Base-by-base conservation (phyloP, 2,797 vertebrate species). In the Coregonus sp. region DNA sequence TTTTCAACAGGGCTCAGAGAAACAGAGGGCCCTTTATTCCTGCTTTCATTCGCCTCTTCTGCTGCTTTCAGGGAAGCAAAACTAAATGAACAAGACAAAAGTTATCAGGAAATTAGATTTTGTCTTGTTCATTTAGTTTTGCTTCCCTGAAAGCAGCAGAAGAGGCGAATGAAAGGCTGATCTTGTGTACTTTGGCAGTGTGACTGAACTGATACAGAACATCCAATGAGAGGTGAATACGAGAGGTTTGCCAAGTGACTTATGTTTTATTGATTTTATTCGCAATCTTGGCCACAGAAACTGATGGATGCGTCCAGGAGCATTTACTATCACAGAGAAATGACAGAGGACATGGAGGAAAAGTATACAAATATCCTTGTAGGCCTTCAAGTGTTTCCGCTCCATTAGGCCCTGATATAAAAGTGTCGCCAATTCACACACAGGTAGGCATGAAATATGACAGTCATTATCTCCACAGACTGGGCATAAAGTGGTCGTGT, bases 41-140 rank as follows among this genome's bases (percentile, higher is more conserved):
- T 56, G 54, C 61, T 61, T 61, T 67, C n/a, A n/a, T 72, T n/a
- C 47, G 20, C 1, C 1, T 73, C 68, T 73, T 69, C 75, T 70
- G 80, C 79, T 75, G 54, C 73, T 80, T 47, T 65, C 51, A 75
- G 72, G 33, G 59, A 85, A 84, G 73, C 75, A 80, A 9, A 86
- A 78, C 59, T 78, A 78, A 83, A 86, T 85, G 75, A 85, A 74
- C 52, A 72, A 59, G 47, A 76, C 59, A 65, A 79, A 83, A 70
- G 65, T 80, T 59, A 78, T 81, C 83, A 83, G 85, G 81, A 87
- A 87, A 87, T 84, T 1, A 79, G 75, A 80, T 86, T 83, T 79
- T 65, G 59, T 76, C 47, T 59, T 72, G 52, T 74, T 85, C 75
- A 85, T 86, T 83, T 78, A 78, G 59, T 78, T 86, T 9, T 80